Conservation (phyloP, 2,888 invertebrate species). For the Phlogophora meticulosa region DNA sequence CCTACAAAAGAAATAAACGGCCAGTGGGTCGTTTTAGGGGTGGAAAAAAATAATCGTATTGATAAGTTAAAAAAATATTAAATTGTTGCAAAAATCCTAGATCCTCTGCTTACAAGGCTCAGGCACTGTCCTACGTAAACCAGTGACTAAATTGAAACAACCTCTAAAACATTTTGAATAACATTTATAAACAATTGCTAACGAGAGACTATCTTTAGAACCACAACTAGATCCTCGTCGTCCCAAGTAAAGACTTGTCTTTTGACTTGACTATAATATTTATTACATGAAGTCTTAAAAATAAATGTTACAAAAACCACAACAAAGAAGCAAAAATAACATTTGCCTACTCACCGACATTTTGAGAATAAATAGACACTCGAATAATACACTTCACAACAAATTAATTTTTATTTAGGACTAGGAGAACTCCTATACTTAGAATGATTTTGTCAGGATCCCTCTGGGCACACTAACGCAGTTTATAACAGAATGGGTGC, state of each 20-base stretch:
- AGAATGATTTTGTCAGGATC: background rate
- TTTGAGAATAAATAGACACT: background rate
- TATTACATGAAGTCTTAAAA: no score
- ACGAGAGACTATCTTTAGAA: background rate
- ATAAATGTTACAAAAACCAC: fast-evolving
- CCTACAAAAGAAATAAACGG: no score
- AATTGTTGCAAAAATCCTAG: no score
- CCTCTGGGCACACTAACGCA: constrained; percentile 5
- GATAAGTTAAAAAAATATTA: no score
- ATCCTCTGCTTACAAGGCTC: no score
- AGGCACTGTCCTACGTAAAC: background rate
- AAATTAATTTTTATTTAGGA: background rate
- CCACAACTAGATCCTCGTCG: no score
- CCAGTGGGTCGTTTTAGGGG: no score
- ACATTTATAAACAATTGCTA: background rate
- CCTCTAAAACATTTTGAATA: background rate
- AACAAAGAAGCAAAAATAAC: background rate
- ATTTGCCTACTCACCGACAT: constrained; percentile 49
- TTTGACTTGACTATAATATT: no score
- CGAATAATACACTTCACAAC: background rate
- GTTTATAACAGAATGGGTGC: background rate
- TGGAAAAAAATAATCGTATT: no score
- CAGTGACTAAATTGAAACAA: background rate
- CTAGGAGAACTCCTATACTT: background rate
- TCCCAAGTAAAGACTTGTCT: no score